Base-by-base conservation (phyloP, 2,113 vertebrate genomes). In the Melanotaenia duboulayi region DNA sequence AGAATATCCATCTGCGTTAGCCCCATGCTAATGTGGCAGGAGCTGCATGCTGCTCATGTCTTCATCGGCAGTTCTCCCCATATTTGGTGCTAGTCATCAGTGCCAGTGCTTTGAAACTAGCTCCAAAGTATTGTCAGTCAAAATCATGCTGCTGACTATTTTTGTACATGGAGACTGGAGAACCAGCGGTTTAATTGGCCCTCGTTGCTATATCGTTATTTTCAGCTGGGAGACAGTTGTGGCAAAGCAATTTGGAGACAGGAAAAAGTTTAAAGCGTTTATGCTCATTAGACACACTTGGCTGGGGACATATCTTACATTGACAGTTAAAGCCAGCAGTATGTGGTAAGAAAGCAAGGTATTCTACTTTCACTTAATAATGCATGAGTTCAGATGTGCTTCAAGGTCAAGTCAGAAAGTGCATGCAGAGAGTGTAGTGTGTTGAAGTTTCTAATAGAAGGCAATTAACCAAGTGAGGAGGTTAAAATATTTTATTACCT, bases 61-160 rank as follows among this genome's bases (percentile, higher is more conserved):
- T 84, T 65, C 54, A 23, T 56, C 44, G 72, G 75, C 84, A 80
- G 83, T 72, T 74, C 69, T 67, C 37, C n/a, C 86, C 71, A 75
- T 63, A 72, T 77, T 81, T 80, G 81, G 87, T 58, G 87, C 44
- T 11, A 63, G 80, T 67, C 83, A 82, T 81, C 89, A 85, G 56
- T 62, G 82, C 84, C 83, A 74, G 67, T 14, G 58, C 86, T 90
- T 89, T 92, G 76, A 89, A 92, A 80, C 50, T 11, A 3, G 74
- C 85, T 90, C 85, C 81, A 83, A 90, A 89, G 80, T 83, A 71
- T 67, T 86, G 85, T 87, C 87, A 88, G 73, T 83, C 77, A 80
- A 56, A 85, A 70, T 72, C 17, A 40, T 55, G 44, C 74, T 66
- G 70, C 78, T 32, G 42, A 87, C 82, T 89, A 72, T 92, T 87